Percentiles rank a stretch among this genome's conserved stretches.
These are phyloP conservation scores for Heliconius congener DNA, from an alignment of 1,140 invertebrate species.

Conservation along the genomic window DNA sequence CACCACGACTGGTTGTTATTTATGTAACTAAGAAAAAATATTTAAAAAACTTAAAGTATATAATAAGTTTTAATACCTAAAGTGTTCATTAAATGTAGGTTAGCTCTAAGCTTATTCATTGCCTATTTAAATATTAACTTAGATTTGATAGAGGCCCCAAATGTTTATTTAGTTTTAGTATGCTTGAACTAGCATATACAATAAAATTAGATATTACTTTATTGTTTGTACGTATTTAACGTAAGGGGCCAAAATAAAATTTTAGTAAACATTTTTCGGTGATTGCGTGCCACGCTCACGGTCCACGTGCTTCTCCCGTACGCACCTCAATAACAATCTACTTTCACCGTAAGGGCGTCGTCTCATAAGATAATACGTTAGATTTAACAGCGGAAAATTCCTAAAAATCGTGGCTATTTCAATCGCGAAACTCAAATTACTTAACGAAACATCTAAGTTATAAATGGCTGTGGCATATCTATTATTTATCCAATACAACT, in stretches of 20 bases:
- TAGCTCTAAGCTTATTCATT: too few relatives aligned
- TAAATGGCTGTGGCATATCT: background rate
- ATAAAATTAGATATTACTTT: background rate
- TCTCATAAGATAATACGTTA: conserved; percentile 50
- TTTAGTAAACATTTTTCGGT: conserved; percentile 45
- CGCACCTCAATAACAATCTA: conserved; percentile 63
- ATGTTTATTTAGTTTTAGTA: background rate
- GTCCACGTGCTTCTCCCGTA: conserved; percentile 51
- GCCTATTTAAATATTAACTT: background rate
- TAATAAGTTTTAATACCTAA: too few relatives aligned
- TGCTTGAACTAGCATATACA: background rate
- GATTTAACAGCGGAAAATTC: conserved; percentile 48
- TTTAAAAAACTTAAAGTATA: too few relatives aligned
- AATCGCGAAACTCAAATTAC: conserved; percentile 17
- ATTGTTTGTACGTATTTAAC: background rate
- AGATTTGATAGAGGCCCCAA: background rate
- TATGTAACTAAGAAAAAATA: too few relatives aligned
- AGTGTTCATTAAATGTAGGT: too few relatives aligned
- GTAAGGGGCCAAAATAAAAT: background rate
- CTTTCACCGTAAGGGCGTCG: conserved; percentile 69
- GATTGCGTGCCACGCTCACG: conserved; percentile 49
- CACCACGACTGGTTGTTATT: too few relatives aligned
- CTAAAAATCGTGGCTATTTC: conserved; percentile 17
- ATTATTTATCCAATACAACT: conserved; percentile 9
- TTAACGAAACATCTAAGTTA: background rate